A percentile compares a stretch with the other conserved stretches of the same genome.
These are phyloP conservation scores for Micromys minutus DNA, from an alignment of 2,113 vertebrate genomes.

Conservation along the genomic window DNA sequence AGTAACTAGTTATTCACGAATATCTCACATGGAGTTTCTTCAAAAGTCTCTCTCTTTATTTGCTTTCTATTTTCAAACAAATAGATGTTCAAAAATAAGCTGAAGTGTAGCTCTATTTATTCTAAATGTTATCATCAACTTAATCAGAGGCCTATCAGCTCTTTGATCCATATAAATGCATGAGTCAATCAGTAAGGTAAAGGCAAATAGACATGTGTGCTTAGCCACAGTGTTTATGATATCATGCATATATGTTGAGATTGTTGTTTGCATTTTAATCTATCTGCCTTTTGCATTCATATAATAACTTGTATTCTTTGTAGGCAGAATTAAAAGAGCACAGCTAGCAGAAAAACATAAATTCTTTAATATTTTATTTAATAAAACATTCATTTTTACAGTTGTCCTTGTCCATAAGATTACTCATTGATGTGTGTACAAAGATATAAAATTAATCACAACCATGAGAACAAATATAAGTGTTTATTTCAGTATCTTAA, in stretches of 20 bases:
- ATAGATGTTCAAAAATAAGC: neutral
- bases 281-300: neutral
- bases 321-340: neutral
- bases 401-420: neutral
- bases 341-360: neutral
- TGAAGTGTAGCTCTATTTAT: neutral
- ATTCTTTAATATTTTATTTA: neutral
- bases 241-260: neutral
- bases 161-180: neutral
- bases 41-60: neutral
- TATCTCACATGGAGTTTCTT: neutral
- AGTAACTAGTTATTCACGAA: neutral
- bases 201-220: neutral
- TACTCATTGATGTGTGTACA: neutral
- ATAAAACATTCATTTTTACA: neutral
- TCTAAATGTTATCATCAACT: neutral
- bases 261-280: neutral
- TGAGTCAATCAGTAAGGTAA: neutral
- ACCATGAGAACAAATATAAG: neutral
- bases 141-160: neutral
- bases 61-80: neutral
- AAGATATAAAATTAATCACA: neutral
- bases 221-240: neutral
- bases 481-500: neutral
- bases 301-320: neutral